Percentiles rank a stretch among this genome's conserved stretches.
These are phyloP conservation scores for Craseonycteris thonglongyai DNA, from an alignment of 2,113 vertebrate species.

Conservation along the genomic window DNA sequence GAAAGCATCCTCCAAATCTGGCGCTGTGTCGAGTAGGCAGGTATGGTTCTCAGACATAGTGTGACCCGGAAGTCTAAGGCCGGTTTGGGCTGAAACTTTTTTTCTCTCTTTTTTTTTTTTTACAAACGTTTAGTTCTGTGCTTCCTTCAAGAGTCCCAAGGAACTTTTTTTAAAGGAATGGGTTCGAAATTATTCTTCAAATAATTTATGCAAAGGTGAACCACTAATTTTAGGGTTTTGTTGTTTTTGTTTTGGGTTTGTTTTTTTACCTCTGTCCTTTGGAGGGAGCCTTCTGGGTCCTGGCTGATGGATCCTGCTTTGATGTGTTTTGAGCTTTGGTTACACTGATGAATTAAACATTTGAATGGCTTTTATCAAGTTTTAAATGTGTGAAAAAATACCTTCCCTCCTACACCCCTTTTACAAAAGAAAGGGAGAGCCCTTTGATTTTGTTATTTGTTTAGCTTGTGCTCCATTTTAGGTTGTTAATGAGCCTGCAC, in stretches of 20 bases:
- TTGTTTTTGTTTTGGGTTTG: neutral
- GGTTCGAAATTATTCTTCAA: conserved; percentile 60
- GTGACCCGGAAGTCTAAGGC: conserved; percentile 58
- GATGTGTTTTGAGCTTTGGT: conserved; percentile 63
- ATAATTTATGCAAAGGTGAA: conserved; percentile 71
- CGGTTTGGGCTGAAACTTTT: conserved; percentile 57
- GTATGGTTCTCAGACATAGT: conserved; percentile 48
- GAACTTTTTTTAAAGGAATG: conserved; percentile 66
- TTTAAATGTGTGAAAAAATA: conserved; percentile 64
- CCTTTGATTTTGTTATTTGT: conserved; percentile 55
- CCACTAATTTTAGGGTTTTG: conserved; percentile 70
- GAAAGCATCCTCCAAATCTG: conserved; percentile 45
- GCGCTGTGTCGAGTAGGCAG: conserved; percentile 29
- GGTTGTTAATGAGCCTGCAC: conserved; percentile 24
- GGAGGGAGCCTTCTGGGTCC: conserved; percentile 24
- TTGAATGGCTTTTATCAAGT: conserved; percentile 61
- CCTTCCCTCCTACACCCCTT: neutral
- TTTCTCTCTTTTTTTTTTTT: conserved; percentile 60
- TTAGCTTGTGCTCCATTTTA: conserved; percentile 13
- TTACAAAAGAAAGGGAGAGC: conserved; percentile 51
- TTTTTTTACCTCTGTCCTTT: conserved; percentile 1
- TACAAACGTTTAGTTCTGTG: conserved; percentile 61
- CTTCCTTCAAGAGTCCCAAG: conserved; percentile 64
- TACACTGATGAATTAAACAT: conserved; percentile 66
- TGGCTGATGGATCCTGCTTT: conserved; percentile 45